Conservation (phyloP, 2,888 invertebrate genomes). For the Protula sp. region DNA sequence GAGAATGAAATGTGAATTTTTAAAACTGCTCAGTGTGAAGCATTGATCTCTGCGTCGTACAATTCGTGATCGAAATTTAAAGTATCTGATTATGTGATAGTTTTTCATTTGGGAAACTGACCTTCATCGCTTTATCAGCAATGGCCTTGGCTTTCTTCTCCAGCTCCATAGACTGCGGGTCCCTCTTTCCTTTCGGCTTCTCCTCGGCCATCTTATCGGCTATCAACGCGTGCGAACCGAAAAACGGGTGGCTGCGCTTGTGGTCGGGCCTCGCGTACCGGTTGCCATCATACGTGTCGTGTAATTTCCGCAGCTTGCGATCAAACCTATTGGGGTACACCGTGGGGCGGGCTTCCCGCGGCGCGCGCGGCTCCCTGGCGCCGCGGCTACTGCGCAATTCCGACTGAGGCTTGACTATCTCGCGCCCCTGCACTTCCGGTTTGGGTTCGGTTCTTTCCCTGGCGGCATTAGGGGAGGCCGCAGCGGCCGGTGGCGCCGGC, state of each 20-base stretch:
- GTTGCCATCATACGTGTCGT: background rate
- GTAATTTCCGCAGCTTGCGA: background rate
- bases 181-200: constrained; percentile 5
- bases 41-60: too few relatives aligned
- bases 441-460: background rate
- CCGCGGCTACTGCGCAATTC: too few relatives aligned
- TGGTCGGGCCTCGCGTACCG: background rate
- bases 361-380: background rate
- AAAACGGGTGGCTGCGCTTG: background rate
- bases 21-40: too few relatives aligned
- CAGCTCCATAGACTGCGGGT: constrained; percentile 8
- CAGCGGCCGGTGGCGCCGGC: background rate
- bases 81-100: too few relatives aligned
- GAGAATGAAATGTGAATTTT: too few relatives aligned
- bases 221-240: background rate
- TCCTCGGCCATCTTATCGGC: background rate
- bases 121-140: constrained; percentile 21
- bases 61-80: too few relatives aligned
- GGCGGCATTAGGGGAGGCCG: background rate
- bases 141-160: constrained; percentile 19
- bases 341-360: background rate
- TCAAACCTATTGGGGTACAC: background rate
- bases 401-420: background rate
- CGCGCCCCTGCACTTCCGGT: background rate
- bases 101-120: constrained; percentile 9